phyloP scores from a whole-genome alignment of 2,888 invertebrate genomes.

The Ectobius pallidus region DNA sequence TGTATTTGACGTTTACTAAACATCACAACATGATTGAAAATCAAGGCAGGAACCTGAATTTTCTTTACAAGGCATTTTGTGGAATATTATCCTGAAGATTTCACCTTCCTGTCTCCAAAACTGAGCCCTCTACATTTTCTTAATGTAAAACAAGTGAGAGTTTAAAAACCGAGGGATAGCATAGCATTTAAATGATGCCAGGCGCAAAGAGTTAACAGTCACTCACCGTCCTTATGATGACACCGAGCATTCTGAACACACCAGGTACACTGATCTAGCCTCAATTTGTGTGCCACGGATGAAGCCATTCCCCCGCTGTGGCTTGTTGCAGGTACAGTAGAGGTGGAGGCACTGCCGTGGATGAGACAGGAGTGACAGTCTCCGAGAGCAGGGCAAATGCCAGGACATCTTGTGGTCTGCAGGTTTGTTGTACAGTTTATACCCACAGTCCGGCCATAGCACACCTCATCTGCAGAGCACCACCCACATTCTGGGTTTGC shows the following conservation, averaged over 20 bases:
- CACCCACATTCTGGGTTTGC: constrained; percentile 94
- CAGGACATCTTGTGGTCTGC: constrained; percentile 85
- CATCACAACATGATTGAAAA: too few species aligned
- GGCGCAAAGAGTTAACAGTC: too few species aligned
- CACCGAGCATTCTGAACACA: constrained; percentile 92
- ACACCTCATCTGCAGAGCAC: constrained; percentile 84
- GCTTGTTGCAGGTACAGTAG: constrained; percentile 42
- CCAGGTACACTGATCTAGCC: constrained; percentile 86
- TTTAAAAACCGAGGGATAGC: too few species aligned
- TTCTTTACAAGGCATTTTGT: too few species aligned
- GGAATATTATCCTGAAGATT: too few species aligned
- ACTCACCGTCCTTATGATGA: constrained; percentile 79
- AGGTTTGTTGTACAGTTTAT: constrained; percentile 90
- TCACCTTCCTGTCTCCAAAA: too few species aligned
- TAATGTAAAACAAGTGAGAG: too few species aligned
- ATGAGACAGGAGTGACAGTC: constrained; percentile 91
- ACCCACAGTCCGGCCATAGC: constrained; percentile 84
- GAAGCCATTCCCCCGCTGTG: constrained; percentile 45
- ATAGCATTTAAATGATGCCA: too few species aligned
- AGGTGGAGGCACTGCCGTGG: constrained; percentile 65
- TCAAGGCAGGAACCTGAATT: too few species aligned
- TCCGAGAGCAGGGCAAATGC: constrained; percentile 85
- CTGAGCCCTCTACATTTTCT: too few species aligned
- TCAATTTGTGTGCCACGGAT: constrained; percentile 77
- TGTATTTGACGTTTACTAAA: too few species aligned